A percentile compares a stretch with the other conserved stretches of the same genome.
phyloP scores from a whole-genome alignment of 2,888 invertebrate species.

The Drosophila prolongata region DNA sequence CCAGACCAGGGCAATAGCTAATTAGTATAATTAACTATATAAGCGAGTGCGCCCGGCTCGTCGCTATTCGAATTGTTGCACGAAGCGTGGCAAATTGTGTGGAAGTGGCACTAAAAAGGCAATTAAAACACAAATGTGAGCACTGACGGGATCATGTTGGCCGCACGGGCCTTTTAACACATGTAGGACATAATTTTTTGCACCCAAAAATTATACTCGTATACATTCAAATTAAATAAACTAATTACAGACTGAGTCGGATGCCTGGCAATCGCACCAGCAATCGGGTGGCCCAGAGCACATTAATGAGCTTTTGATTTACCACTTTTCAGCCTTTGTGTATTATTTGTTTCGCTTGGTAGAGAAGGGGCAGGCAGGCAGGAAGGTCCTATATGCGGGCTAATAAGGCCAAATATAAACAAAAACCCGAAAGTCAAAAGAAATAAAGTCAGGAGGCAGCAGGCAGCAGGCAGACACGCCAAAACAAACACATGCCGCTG shows the following conservation, averaged over 20 bases:
- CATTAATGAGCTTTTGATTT: constrained; percentile 76
- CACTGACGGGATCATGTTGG: constrained; percentile 41
- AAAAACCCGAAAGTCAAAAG: constrained; percentile 38
- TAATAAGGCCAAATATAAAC: constrained; percentile 66
- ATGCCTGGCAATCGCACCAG: constrained; percentile 16
- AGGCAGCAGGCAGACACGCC: constrained; percentile 54
- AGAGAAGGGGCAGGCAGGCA: not conserved
- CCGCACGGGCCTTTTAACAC: constrained; percentile 41
- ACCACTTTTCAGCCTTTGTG: constrained; percentile 47
- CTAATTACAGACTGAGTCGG: constrained; percentile 61
- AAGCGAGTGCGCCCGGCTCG: constrained; percentile 55
- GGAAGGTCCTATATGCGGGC: constrained; percentile 39
- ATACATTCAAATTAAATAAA: constrained; percentile 75
- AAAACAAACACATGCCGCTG: constrained; percentile 61
- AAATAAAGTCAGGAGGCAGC: constrained; percentile 58
- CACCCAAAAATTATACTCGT: constrained; percentile 17
- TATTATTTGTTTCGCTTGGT: constrained; percentile 24
- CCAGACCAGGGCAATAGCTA: constrained; percentile 52
- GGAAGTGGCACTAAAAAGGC: constrained; percentile 81
- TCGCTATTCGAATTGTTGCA: constrained; percentile 72
- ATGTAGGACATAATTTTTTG: constrained; percentile 58
- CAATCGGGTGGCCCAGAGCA: constrained; percentile 8
- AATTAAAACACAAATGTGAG: constrained; percentile 75
- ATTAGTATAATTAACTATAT: constrained; percentile 81
- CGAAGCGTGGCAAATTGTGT: constrained; percentile 80